A percentile compares a stretch with the other conserved stretches of the same genome.
Conservation (phyloP, 2,797 vertebrate genomes). For the Falco concolor region DNA sequence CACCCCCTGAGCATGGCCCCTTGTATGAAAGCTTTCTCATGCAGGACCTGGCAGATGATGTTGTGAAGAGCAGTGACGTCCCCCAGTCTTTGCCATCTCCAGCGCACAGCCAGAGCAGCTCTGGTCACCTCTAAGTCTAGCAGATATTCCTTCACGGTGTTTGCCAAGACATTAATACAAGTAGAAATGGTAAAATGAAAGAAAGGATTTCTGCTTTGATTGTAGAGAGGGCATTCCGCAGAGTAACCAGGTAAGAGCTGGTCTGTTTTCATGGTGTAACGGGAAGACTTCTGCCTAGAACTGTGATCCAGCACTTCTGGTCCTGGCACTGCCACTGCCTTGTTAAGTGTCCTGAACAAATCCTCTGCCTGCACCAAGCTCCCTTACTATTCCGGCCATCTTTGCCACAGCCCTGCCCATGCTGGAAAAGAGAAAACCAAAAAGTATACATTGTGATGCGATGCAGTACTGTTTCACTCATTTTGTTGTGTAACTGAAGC, state of each 20-base stretch:
- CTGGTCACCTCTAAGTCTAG: background rate
- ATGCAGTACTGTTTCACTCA: background rate
- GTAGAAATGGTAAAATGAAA: constrained; percentile 74
- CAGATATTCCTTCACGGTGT: constrained; percentile 67
- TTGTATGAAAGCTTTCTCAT: background rate
- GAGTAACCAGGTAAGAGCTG: constrained; percentile 67
- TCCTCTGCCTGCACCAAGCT: background rate
- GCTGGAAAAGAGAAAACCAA: background rate
- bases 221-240: constrained; percentile 73
- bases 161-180: constrained; percentile 74
- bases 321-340: background rate
- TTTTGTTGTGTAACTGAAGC: background rate
- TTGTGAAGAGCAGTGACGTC: background rate
- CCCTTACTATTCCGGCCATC: background rate
- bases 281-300: background rate
- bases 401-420: background rate
- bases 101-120: background rate
- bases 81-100: background rate
- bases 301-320: background rate
- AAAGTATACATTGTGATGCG: background rate
- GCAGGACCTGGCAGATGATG: background rate
- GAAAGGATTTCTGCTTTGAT: constrained; percentile 79
- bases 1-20: too few species aligned
- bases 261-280: background rate
- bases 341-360: background rate